phyloP scores from a whole-genome alignment of 1,140 invertebrate genomes.

The Drosophila seguyi region DNA sequence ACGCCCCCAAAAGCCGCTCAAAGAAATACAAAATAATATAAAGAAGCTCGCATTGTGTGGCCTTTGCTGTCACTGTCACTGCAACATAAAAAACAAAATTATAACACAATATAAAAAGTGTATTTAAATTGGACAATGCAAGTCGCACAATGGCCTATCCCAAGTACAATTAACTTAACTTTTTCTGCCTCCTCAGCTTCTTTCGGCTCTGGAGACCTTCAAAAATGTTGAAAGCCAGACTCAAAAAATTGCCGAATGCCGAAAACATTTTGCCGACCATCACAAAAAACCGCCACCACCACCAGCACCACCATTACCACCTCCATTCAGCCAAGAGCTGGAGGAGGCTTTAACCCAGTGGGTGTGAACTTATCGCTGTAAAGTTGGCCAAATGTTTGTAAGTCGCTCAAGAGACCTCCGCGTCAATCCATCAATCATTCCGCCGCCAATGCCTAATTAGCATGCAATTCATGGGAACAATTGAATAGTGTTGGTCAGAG shows the following conservation, averaged over 20 bases:
- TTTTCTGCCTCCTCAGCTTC: constrained; percentile 36
- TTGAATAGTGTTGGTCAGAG: constrained; percentile 64
- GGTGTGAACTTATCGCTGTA: constrained; percentile 59
- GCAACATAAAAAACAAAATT: constrained; percentile 50
- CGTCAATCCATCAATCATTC: constrained; percentile 55
- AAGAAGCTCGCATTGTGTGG: constrained; percentile 60
- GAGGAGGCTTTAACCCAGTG: constrained; percentile 29
- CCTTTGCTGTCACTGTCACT: constrained; percentile 57
- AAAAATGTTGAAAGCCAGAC: constrained; percentile 69
- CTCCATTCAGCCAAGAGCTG: constrained; percentile 15
- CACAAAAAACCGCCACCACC: constrained; percentile 14
- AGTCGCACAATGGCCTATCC: constrained; percentile 41
- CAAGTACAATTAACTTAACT: constrained; percentile 53
- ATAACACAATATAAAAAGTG: constrained; percentile 49
- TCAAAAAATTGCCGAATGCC: constrained; percentile 28
- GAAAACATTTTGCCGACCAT: constrained; percentile 56
- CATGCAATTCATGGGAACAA: constrained; percentile 74
- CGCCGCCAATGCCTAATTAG: constrained; percentile 65
- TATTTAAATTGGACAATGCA: constrained; percentile 45
- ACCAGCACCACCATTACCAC: constrained; percentile 20
- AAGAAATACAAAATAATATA: constrained; percentile 11
- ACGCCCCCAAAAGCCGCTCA: constrained; percentile 17
- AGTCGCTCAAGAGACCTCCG: constrained; percentile 39
- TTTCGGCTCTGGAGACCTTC: constrained; percentile 48
- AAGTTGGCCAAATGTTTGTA: constrained; percentile 58